These are phyloP conservation scores for Acholoe squamosa DNA, from an alignment of 2,888 invertebrate species.

Conservation along the genomic window DNA sequence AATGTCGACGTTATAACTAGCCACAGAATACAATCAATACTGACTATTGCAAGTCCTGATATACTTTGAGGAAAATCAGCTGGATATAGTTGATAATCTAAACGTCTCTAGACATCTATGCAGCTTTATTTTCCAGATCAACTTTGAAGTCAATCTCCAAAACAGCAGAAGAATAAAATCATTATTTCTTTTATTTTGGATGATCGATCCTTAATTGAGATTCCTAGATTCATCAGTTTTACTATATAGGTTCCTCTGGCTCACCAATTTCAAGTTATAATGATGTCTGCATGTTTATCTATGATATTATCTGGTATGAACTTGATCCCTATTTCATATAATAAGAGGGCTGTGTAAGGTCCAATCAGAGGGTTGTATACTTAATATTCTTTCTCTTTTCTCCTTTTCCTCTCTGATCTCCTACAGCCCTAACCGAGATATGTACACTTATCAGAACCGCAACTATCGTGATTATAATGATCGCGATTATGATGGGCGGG, in stretches of 20 bases:
- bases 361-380: background rate
- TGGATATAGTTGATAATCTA: too few relatives aligned
- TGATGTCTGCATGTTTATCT: background rate
- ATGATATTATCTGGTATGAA: background rate
- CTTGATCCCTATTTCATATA: background rate
- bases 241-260: background rate
- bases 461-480: constrained; percentile 52
- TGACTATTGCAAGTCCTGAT: too few relatives aligned
- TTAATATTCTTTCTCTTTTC: background rate
- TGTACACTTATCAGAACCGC: constrained; percentile 51
- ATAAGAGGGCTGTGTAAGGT: background rate
- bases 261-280: background rate
- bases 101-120: too few relatives aligned
- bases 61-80: too few relatives aligned
- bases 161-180: background rate
- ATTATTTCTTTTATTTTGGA: background rate
- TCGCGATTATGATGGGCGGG: constrained; percentile 24
- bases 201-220: constrained; percentile 5
- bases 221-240: background rate
- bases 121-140: background rate
- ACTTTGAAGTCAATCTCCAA: background rate
- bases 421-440: constrained; percentile 55
- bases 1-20: too few relatives aligned
- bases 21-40: too few relatives aligned
- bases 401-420: background rate